These are phyloP conservation scores for Apamea crenata DNA, from an alignment of 2,888 invertebrate species.

Conservation along the genomic window DNA sequence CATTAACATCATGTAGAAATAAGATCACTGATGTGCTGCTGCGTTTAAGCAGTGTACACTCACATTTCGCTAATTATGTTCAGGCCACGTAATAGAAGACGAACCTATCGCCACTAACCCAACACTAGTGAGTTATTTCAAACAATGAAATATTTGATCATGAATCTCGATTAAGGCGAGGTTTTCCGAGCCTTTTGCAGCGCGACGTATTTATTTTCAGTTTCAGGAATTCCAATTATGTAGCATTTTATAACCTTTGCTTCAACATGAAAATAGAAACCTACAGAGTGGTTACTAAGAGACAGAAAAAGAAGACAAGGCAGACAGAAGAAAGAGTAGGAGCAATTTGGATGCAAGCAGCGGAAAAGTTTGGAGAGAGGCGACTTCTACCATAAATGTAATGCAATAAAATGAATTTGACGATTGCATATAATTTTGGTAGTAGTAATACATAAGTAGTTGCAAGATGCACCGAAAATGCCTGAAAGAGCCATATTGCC, in stretches of 20 bases:
- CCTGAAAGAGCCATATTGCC: no score
- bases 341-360: not conserved
- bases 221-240: no score
- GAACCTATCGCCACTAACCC: not conserved
- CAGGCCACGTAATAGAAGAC: not conserved
- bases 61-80: not conserved
- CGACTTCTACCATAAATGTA: not conserved
- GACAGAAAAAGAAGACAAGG: not conserved
- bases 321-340: no score
- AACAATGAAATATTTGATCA: not conserved
- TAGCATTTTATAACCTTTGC: not conserved
- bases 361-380: not conserved
- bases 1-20: no score
- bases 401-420: not conserved
- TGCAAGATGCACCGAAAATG: no score
- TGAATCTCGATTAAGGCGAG: not conserved
- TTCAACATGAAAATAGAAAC: not conserved
- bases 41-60: no score
- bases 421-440: not conserved
- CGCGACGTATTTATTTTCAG: no score
- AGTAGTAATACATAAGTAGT: not conserved
- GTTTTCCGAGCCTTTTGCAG: no score
- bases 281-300: not conserved
- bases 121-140: not conserved
- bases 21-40: no score